Percentiles rank a stretch among this genome's conserved stretches.
Evolutionary conservation across 2,888 invertebrate species (phyloP).

Genomic region (Nomada hirtipes): DNA sequence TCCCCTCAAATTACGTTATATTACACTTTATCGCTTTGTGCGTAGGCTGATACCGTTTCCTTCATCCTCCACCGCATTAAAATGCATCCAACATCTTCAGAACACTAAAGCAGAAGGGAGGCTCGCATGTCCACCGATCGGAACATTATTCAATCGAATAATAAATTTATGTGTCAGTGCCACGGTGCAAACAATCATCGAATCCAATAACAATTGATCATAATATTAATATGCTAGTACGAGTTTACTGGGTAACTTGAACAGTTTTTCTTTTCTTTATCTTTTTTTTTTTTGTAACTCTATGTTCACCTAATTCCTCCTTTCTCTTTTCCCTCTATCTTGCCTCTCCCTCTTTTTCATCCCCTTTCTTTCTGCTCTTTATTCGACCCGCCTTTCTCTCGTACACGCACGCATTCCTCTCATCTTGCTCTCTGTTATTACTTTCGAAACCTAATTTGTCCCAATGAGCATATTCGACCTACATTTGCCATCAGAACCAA

Average conservation of each 20-base stretch:
- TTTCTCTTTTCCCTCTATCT: conserved; percentile 27
- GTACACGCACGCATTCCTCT: conserved; percentile 58
- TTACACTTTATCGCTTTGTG: conserved; percentile 28
- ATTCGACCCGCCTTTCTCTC: conserved; percentile 56
- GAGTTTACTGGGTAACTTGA: conserved; percentile 75
- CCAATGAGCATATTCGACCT: conserved; percentile 78
- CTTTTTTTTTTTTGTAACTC: conserved; percentile 31
- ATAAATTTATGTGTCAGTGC: conserved; percentile 82
- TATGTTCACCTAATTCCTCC: conserved; percentile 34
- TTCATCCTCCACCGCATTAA: conserved; percentile 15
- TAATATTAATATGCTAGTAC: conserved; percentile 76
- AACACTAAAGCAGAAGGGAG: background rate
- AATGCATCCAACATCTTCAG: background rate
- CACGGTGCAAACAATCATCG: conserved; percentile 84
- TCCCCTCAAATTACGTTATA: conserved; percentile 41
- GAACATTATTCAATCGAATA: conserved; percentile 59
- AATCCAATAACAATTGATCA: conserved; percentile 82
- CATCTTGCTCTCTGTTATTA: conserved; percentile 40
- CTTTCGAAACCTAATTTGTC: conserved; percentile 70
- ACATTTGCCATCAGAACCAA: conserved; percentile 73
- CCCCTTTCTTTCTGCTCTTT: conserved; percentile 39
- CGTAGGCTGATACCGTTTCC: conserved; percentile 42
- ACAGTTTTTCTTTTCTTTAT: conserved; percentile 63
- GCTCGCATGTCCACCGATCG: conserved; percentile 21
- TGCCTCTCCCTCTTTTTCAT: conserved; percentile 50